Evolutionary conservation across 2,888 invertebrate species (phyloP), one percentile per base, ranked within the genome.

Genomic region (Xanthia icteritia): DNA sequence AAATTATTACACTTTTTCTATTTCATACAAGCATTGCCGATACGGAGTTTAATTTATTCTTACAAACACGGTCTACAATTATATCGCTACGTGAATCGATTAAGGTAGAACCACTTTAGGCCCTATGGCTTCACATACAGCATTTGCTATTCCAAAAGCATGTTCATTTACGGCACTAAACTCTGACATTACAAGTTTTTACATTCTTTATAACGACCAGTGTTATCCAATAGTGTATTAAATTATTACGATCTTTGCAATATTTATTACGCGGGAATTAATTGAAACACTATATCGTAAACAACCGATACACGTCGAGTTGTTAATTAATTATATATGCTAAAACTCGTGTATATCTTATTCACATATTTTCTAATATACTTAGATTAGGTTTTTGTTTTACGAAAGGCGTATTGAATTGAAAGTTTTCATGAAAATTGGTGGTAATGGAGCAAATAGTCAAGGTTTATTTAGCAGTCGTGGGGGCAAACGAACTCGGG

Each of bases 401-500:
- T 15, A 54, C 36, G 9, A n/a, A 48, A 56, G 15, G 20, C 11
- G 4, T 20, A 70, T 56, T 31, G 81, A 80, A 88, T 85, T 75
- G 90, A 91, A 89, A 92, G 89, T 90, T 90, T 87, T 85, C 81
- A 73, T 81, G 70, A 84, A 88, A 89, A 88, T 88, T 89, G 77
- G 85, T 88, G 88, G 86, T 87, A 84, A 76, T 73, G 58, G 68
- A 87, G 87, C 88, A 90, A 92, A 92, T 90, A 90, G 89, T 86
- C 85, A 91, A 89, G 90, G 91, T 91, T 92, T 92, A 89, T 92
- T 92, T 91, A 88, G 85, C 88, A 83, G 79, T 77, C 48, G 65
- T 69, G 82, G 91, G n/a, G 94, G 95, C 93, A 92, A 95, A 94
- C 86, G 95, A 94, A 95, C 95, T 94, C 88, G 78, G 86, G 89